Evolutionary conservation across 37 sponge, comb jelly and placozoan species (phyloP), one percentile per base, ranked within the genome.

Genomic region (Aplysina aerophoba): DNA sequence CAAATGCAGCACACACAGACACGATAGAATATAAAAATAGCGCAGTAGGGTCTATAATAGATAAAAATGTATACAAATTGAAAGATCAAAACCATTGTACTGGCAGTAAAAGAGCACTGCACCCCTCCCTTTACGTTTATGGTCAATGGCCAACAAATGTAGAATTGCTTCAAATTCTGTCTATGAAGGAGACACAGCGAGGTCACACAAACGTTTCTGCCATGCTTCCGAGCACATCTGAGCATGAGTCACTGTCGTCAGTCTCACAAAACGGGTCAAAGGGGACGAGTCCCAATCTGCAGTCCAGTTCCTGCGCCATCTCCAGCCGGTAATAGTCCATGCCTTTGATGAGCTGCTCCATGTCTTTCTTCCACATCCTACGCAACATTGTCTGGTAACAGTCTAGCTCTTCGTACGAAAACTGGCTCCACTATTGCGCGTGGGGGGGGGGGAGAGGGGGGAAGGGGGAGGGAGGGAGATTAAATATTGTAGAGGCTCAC

Each of bases 301-400:
- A 22, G 17, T 95, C 90, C 0, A 79, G 20, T 71, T 91, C 95
- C 58, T 92, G 86, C 41, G 84, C 87, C 0, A 95, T 37, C 1
- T 90, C 86, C 14, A 90, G 88, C 15, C 90, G 61, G 53, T 92
- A 87, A 83, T 95, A 91, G 81, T 97, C 97, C 25, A 80, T 90
- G 19, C 87, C 71, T 65, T 86, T 92, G 55, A 97, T 87, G 15
- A 94, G 56, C 27, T 92, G 91, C 69, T 94, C 93, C 31, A 86
- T 86, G 14, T 85, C 95, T 79, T 97, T 92, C 91, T 92, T 97
- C 54, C 89, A 83, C 79, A 97, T 90, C 41, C 93, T 73, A 56
- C 86, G 81, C 24, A 95, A 66, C 92, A 95, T 95, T 11, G 93
- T 93, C 73, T 93, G 88, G 79, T 81, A 83, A 31, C 81, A 89